Conservation (phyloP, 2,797 vertebrate species). For the Rhinatrema bivittatum region DNA sequence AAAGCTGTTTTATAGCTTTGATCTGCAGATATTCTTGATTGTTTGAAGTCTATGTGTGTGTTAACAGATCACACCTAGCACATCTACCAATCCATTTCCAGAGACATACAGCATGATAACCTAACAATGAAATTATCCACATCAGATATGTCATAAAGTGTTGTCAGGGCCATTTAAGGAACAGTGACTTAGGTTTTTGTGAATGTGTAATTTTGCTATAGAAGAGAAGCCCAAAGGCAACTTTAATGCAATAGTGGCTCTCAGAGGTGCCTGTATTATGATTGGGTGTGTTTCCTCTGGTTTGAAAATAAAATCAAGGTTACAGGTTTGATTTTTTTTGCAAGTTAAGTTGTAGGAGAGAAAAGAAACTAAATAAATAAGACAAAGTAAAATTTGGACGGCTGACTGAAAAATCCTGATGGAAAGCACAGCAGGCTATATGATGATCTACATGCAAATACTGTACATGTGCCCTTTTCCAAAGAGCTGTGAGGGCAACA, state of each 20-base stretch:
- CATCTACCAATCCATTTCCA: conserved; percentile 5
- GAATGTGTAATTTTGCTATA: neutral
- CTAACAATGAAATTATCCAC: neutral
- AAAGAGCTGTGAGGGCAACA: too few relatives aligned
- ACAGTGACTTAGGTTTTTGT: conserved; percentile 1
- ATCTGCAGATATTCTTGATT: conserved; percentile 18
- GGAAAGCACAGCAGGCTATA: too few relatives aligned
- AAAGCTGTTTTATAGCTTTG: conserved; percentile 10
- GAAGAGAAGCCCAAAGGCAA: neutral
- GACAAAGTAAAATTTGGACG: too few relatives aligned
- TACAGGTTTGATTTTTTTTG: too few relatives aligned
- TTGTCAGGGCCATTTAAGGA: neutral
- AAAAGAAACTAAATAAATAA: too few relatives aligned
- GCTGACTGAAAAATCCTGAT: too few relatives aligned
- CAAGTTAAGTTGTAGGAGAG: too few relatives aligned
- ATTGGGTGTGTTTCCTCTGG: conserved; percentile 33
- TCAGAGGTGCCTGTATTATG: conserved; percentile 9
- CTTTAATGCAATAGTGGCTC: neutral
- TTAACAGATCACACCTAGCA: conserved; percentile 7
- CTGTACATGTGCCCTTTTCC: too few relatives aligned
- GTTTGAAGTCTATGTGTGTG: conserved; percentile 14
- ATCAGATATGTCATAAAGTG: conserved; percentile 8
- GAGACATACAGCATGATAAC: conserved; percentile 7
- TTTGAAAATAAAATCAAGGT: conserved; percentile 32
- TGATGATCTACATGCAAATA: too few relatives aligned